Evolutionary conservation across 2,797 vertebrate species (phyloP), one percentile per base, ranked within the genome.

Genomic region (Nannoperca obscura): DNA sequence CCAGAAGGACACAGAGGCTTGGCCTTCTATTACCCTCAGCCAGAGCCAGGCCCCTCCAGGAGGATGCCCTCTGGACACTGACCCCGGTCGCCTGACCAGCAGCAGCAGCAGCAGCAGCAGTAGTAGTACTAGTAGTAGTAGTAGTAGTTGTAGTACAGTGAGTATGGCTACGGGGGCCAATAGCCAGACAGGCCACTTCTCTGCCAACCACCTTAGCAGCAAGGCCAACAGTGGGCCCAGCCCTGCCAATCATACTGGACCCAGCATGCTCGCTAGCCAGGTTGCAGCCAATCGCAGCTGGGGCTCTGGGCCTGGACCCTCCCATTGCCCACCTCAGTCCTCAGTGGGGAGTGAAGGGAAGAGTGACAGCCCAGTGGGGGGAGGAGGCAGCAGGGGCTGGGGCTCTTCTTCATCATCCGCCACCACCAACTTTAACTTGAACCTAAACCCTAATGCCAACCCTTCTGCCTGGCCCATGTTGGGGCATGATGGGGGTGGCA

Each of bases 371-470:
- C 96, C 93, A 94, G 96, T 91, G 82, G 96, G 95, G 93, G 96
- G 93, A 84, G 91, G 89, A 84, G 93, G 86, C 94, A 97, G 92
- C 91, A 95, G 96, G 86, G 92, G 95, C 87, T 96, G 97, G 95
- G 96, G 97, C 95, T 97, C 96, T 95, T 95, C 96, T 94, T 96
- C 95, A 88, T 95, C 85, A 93, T 95, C 97, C 94, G 95, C 96
- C 93, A 95, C 95, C 92, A 95, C 96, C 94, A 97, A 97, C 95
- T 96, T 95, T 97, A 96, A 98, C 97, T 97, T 97, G 97, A 97
- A 99, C 96, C 96, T 99, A 95, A 98, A 97, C 96, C 96, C 98
- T 89, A 97, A 97, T 86, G 96, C 97, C 96, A 98, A 97, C 96
- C 97, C 97, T 83, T 97, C 97, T 93, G 97, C 97, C 95, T 99